Evolutionary conservation across 2,888 invertebrate genomes (phyloP), one percentile per base, ranked within the genome.

Genomic region (Spilosoma lubricipeda): DNA sequence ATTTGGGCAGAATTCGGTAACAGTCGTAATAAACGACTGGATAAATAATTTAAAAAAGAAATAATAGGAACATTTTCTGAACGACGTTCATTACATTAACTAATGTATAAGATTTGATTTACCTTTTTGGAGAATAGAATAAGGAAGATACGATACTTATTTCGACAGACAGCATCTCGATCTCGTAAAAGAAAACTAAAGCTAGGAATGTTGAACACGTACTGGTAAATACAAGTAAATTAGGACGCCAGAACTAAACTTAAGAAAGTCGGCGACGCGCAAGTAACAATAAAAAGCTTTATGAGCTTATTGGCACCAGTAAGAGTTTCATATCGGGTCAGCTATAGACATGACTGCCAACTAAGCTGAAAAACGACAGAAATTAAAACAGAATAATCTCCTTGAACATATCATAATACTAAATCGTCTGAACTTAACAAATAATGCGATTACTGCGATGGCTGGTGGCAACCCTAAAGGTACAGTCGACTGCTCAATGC

Each of bases 401-500:
- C 36, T 45, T 73, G 39, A 77, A 76, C 72, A 80, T 78, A 85
- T 81, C 80, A 81, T 82, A 82, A 85, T 86, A 88, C 80, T 82
- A 90, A 93, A 93, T 92, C 88, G 91, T 90, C 88, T 88, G 89
- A 86, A 88, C 87, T 86, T 88, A 83, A 90, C 90, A 92, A 93
- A 92, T 93, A 93, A 94, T 90, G 87, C 91, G 93, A 95, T 94
- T 93, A 93, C 86, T 77, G 82, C 67, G 78, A 87, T 84, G 82
- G 86, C 85, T 87, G 86, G 86, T 86, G 86, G 89, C 91, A 92
- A 83, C 94, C 94, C 92, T 92, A 85, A 86, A 84, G 82, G 88
- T 88, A 87, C 90, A 90, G 90, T 88, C 91, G 93, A 93, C 91
- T 95, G 96, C 94, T 90, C 92, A 90, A 88, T 89, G 92, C 94